Evolutionary conservation across 2,888 invertebrate genomes (phyloP).

Genomic region (Drosophila incognita): DNA sequence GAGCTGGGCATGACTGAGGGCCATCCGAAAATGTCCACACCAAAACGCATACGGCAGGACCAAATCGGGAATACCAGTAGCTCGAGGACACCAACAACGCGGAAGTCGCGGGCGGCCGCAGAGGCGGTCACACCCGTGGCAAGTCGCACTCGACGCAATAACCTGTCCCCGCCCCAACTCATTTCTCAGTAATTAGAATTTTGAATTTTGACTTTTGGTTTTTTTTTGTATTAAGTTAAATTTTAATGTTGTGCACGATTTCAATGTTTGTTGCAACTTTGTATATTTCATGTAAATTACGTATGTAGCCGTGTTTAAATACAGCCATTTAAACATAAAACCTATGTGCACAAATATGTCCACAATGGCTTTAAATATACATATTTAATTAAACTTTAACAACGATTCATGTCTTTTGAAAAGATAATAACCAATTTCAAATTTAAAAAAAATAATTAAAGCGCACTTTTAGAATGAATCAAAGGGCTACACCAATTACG

Average conservation of each 20-base stretch:
- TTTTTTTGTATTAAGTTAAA: conserved; percentile 26
- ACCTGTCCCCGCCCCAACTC: not conserved
- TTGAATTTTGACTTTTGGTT: conserved; percentile 10
- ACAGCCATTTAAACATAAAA: conserved; percentile 22
- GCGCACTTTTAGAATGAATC: not conserved
- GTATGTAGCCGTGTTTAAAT: conserved; percentile 32
- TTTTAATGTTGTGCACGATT: conserved; percentile 22
- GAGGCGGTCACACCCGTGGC: conserved; percentile 6
- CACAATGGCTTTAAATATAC: not conserved
- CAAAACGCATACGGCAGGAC: conserved; percentile 55
- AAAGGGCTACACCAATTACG: not conserved
- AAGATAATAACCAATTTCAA: not conserved
- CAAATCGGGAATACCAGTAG: conserved; percentile 16
- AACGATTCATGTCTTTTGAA: not conserved
- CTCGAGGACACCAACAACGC: conserved; percentile 1
- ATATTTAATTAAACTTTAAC: not conserved
- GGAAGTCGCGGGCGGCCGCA: conserved; percentile 2
- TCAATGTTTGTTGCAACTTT: conserved; percentile 24
- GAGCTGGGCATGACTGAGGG: conserved; percentile 67
- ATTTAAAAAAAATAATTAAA: not conserved
- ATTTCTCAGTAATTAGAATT: conserved; percentile 19
- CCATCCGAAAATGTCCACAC: conserved; percentile 52
- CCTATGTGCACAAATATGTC: not conserved
- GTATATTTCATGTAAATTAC: conserved; percentile 46
- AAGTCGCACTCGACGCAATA: conserved; percentile 30